phyloP scores from a whole-genome alignment of 53 echinoderm and acorn worm species.

The Echinarachnius parma region DNA sequence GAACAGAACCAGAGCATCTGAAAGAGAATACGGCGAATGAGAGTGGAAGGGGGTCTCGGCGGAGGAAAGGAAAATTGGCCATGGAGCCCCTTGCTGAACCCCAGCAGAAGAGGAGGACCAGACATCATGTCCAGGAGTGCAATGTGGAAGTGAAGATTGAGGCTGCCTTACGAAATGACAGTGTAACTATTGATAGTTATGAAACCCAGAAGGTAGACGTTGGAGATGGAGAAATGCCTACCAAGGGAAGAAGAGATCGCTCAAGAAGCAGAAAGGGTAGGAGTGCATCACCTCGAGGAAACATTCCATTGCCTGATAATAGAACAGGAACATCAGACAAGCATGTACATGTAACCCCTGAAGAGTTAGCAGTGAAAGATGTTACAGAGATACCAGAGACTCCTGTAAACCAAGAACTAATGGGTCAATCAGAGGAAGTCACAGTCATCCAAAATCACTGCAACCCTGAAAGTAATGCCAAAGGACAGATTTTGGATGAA shows the following conservation, averaged over 20 bases:
- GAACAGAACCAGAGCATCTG: slow-evolving; percentile 74
- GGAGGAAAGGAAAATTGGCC: slow-evolving; percentile 22
- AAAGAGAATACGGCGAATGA: background rate
- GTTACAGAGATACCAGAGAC: no score
- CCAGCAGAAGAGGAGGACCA: background rate
- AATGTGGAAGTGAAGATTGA: background rate
- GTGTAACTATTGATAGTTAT: slow-evolving; percentile 15
- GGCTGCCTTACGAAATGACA: background rate
- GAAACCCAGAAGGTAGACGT: slow-evolving; percentile 7
- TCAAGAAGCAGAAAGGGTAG: background rate
- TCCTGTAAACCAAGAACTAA: no score
- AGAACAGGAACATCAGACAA: no score
- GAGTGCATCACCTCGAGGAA: no score
- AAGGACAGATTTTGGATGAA: no score
- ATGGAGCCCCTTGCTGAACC: background rate
- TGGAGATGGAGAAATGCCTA: background rate
- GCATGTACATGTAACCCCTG: no score
- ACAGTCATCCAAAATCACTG: no score
- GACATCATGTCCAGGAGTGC: background rate
- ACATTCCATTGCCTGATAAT: no score
- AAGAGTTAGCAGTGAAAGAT: no score
- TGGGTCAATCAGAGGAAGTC: no score
- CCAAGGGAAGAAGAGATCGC: background rate
- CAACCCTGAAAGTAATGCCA: no score
- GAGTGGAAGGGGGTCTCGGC: background rate